These are phyloP conservation scores for Apostichopus californicus DNA, from an alignment of 35 echinoderm and acorn worm genomes.

Conservation along the genomic window DNA sequence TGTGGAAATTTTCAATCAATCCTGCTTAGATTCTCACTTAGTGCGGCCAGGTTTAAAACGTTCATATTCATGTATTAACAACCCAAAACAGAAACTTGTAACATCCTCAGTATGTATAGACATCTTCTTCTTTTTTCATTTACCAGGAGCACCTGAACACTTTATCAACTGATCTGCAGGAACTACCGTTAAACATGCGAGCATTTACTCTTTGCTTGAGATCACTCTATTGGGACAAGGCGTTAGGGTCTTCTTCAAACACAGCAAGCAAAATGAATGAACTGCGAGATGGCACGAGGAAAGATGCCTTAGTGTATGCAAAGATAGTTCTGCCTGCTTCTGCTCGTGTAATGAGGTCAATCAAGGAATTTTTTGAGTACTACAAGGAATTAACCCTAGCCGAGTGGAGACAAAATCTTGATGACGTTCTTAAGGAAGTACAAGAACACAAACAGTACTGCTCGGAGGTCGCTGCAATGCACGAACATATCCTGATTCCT, in stretches of 20 bases:
- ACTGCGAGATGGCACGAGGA: neutral
- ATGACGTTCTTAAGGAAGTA: neutral
- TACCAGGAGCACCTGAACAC: too few species aligned
- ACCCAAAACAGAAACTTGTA: too few species aligned
- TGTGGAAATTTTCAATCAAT: too few species aligned
- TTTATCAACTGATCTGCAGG: neutral
- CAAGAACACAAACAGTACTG: neutral
- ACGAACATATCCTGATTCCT: conserved; percentile 25
- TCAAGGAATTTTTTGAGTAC: neutral
- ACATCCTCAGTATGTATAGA: too few species aligned
- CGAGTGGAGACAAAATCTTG: neutral
- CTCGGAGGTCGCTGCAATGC: neutral
- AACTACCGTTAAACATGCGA: neutral
- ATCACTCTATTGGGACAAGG: neutral
- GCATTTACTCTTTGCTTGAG: neutral
- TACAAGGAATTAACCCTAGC: neutral
- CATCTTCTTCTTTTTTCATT: too few species aligned
- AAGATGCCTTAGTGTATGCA: conserved; percentile 6
- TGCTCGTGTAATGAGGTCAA: neutral
- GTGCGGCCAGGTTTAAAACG: too few species aligned
- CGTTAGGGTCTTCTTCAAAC: neutral
- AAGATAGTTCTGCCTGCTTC: neutral
- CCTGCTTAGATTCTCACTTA: too few species aligned
- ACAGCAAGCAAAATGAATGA: neutral
- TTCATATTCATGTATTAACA: too few species aligned